Base-by-base conservation (phyloP, 1,140 invertebrate species). In the Drosophila quadrilineata region DNA sequence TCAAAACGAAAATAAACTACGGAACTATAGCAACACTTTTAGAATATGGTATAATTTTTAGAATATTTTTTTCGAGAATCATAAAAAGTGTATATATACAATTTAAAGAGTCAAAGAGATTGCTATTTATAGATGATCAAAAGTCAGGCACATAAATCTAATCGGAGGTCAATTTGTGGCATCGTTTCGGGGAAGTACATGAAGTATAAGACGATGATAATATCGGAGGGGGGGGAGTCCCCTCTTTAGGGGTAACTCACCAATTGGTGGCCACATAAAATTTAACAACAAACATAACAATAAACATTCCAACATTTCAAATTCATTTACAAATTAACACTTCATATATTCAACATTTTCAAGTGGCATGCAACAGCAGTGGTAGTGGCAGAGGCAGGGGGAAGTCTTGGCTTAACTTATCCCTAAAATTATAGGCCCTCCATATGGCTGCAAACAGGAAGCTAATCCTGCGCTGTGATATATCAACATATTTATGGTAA, bases 401-500 rank as follows among this genome's bases (percentile, higher is more conserved):
- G n/a, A n/a, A n/a, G n/a, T n/a, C n/a, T n/a, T n/a, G n/a, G n/a
- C n/a, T n/a, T n/a, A n/a, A n/a, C n/a, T 9, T 22, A 28, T 14
- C 24, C 45, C 17, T 21, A 29, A n/a, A 21, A 35, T 29, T n/a
- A 26, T 43, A 24, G 35, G 50, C 12, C 22, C 76, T 75, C 84
- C 84, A 87, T 82, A 87, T 87, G 84, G 84, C 6, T 38, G 74
- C 84, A 60, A 66, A 80, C 75, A 80, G 80, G 76, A 86, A 79
- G 75, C 79, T 85, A 85, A 85, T 85, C 79, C 79, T 79, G 80
- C 80, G 70, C 79, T 79, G 79, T 72, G 79, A 85, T 85, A 85
- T 85, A 85, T 85, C 79, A 85, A 85, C 79, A 85, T 85, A 85
- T 85, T 85, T 85, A 85, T 85, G 79, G 79, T 86, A 86, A 85